Evolutionary conservation across 1,140 invertebrate genomes (phyloP).

Genomic region (Micrasema minimum): DNA sequence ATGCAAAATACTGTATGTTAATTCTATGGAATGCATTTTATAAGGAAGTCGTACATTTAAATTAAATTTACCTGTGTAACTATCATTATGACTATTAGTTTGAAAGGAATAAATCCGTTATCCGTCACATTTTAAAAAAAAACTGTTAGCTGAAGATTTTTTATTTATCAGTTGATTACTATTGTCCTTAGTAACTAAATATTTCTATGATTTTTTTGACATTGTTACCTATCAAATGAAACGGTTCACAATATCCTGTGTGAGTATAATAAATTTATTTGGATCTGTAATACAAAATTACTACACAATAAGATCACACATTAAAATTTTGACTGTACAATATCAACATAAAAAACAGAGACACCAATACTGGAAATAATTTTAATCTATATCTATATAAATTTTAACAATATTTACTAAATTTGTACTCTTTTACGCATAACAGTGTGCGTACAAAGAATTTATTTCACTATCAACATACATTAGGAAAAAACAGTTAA

Average conservation of each 20-base stretch:
- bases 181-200: constrained; percentile 11
- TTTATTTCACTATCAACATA: constrained; percentile 24
- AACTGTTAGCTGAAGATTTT: too few species aligned
- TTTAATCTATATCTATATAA: constrained; percentile 27
- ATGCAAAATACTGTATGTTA: too few species aligned
- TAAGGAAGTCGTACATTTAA: not conserved
- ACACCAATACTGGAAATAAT: constrained; percentile 23
- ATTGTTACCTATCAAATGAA: constrained; percentile 1
- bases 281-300: constrained; percentile 18
- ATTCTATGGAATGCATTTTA: constrained; percentile 1
- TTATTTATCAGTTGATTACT: not conserved
- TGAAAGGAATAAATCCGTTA: too few species aligned
- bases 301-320: constrained; percentile 37
- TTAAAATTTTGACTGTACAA: constrained; percentile 36
- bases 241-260: constrained; percentile 8
- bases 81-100: too few species aligned
- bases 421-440: constrained; percentile 34
- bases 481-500: constrained; percentile 18
- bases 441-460: constrained; percentile 26
- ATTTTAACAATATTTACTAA: constrained; percentile 37
- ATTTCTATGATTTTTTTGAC: constrained; percentile 20
- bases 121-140: too few species aligned
- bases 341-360: constrained; percentile 2
- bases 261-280: constrained; percentile 23
- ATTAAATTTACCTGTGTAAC: too few species aligned